Evolutionary conservation across 2,113 vertebrate species (phyloP), one percentile per base, ranked within the genome.

Genomic region (Ciconia boyciana): DNA sequence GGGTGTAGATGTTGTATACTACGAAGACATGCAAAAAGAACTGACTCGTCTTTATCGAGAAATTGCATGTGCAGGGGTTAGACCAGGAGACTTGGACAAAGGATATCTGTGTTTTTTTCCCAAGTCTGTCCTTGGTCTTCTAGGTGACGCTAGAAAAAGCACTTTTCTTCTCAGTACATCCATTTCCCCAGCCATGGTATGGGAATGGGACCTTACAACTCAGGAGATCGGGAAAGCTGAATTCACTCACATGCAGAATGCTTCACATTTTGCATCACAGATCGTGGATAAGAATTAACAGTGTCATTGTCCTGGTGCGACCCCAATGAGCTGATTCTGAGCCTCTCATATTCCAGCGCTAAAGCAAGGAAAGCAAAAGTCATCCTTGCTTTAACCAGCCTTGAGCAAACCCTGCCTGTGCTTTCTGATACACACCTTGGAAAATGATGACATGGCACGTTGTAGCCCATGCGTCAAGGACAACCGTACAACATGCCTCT

Each of bases 281-380:
- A 68, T n/a, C 11, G 21, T 49, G 48, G 20, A 28, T 78, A 64
- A 77, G 34, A 78, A 81, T 76, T 83, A 89, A 64, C 61, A 52
- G n/a, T 32, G 52, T 79, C n/a, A 52, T 75, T 84, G 62, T 70
- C 72, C 66, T 57, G 55, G 62, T 82, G 77, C 32, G 69, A 74
- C 17, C 57, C 29, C 26, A 80, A 1, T 15, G 44, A 69, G 36
- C 29, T 83, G 58, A 70, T 80, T 90, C 61, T 72, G 54, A 95
- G 51, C 14, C 26, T 80, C 41, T 85, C 64, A 51, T 62, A 61
- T 92, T 91, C 41, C 65, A 76, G 18, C 31, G 64, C 44, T 62
- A 82, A 94, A 81, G 75, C 70, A 89, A 89, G 36, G 49, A 87
- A 91, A 83, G 83, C 28, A 69, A 69, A 97, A 94, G 22, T 43